Conservation (phyloP, 2,113 vertebrate species). For the human (Homo sapiens) region DNA sequence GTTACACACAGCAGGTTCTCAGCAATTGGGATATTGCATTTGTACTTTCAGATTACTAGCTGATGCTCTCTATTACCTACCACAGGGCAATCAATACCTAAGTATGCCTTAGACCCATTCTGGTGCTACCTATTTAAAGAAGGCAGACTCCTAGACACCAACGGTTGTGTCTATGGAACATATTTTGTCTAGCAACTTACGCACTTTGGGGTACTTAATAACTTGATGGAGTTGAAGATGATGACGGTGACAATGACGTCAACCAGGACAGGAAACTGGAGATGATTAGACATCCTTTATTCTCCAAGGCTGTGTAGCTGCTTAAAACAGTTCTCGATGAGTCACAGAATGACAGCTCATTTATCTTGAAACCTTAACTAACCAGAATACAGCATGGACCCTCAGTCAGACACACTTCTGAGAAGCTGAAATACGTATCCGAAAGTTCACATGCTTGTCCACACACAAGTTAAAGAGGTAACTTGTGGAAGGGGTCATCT, state of each 20-base stretch:
- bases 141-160: slow-evolving; percentile 1
- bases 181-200: slow-evolving; percentile 43
- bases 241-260: slow-evolving; percentile 58
- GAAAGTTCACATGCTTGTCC: fast-evolving
- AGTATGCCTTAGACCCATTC: slow-evolving; percentile 9
- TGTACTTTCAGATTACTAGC: not conserved
- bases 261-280: slow-evolving; percentile 56
- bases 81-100: slow-evolving; percentile 9
- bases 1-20: not conserved
- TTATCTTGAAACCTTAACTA: slow-evolving; percentile 55
- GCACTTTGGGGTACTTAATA: slow-evolving; percentile 22
- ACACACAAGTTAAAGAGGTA: not conserved
- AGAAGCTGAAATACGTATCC: not conserved
- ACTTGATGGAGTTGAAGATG: not conserved
- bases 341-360: slow-evolving; percentile 72
- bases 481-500: not conserved
- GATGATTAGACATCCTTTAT: slow-evolving; percentile 61
- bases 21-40: not conserved
- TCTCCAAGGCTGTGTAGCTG: slow-evolving; percentile 38
- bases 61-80: not conserved
- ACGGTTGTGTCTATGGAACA: not conserved
- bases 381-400: slow-evolving; percentile 29
- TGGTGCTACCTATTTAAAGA: slow-evolving; percentile 41
- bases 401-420: not conserved
- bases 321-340: slow-evolving; percentile 71